Percentiles rank a stretch among this genome's conserved stretches.
Conservation (phyloP, 2,888 invertebrate genomes). For the Lacanobia wlatinum region DNA sequence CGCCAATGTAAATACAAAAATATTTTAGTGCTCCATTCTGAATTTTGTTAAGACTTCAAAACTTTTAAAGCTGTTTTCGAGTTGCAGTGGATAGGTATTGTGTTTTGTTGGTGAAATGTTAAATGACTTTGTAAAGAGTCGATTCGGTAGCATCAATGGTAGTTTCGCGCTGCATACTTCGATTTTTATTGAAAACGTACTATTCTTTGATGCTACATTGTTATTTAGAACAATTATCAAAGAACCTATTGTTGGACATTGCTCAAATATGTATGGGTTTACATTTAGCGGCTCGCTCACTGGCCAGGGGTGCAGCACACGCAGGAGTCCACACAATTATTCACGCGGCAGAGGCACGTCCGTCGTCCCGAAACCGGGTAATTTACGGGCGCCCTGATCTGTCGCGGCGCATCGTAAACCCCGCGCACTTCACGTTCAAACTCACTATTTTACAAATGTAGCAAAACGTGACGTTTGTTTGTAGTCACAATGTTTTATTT, state of each 20-base stretch:
- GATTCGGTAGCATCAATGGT: conserved; percentile 7
- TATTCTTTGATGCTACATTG: conserved; percentile 16
- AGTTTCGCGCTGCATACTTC: background rate
- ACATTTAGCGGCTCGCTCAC: conserved; percentile 25
- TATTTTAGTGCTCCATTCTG: conserved; percentile 55
- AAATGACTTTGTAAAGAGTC: conserved; percentile 36
- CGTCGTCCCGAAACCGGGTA: conserved; percentile 64
- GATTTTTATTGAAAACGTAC: conserved; percentile 7
- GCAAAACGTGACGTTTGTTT: conserved; percentile 66
- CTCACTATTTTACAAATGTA: conserved; percentile 68
- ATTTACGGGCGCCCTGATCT: conserved; percentile 73
- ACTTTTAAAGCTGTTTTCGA: conserved; percentile 54
- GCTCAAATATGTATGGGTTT: conserved; percentile 21
- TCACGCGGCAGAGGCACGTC: conserved; percentile 67
- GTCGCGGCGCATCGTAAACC: conserved; percentile 73
- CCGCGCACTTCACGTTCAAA: conserved; percentile 61
- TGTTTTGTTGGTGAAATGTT: conserved; percentile 43
- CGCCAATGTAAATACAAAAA: conserved; percentile 59
- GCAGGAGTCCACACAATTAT: conserved; percentile 64
- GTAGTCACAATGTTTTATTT: conserved; percentile 57
- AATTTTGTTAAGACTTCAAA: conserved; percentile 57
- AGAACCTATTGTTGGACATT: conserved; percentile 22
- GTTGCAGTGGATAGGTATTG: conserved; percentile 38
- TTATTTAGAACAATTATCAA: conserved; percentile 33
- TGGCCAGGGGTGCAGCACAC: conserved; percentile 51